A percentile compares a stretch with the other conserved stretches of the same genome.
These are phyloP conservation scores for Pinctada fucata DNA, from an alignment of 2,888 invertebrate genomes.

Conservation along the genomic window DNA sequence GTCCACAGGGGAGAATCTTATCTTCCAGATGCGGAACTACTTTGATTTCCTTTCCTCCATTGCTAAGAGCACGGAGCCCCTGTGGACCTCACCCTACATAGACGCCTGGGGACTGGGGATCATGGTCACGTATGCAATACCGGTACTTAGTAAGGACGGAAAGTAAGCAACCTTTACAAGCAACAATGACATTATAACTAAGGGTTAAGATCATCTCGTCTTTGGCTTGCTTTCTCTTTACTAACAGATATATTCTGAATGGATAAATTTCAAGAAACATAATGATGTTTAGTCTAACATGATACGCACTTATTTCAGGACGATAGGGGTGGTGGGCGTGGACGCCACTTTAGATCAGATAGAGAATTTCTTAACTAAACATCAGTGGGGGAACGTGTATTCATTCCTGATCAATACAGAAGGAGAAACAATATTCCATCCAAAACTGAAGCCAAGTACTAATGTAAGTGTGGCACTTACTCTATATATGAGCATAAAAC, in stretches of 20 bases:
- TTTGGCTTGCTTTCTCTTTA: too few species aligned
- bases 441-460: slow-evolving; percentile 76
- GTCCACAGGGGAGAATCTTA: slow-evolving; percentile 75
- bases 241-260: too few species aligned
- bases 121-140: slow-evolving; percentile 77
- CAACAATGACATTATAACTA: too few species aligned
- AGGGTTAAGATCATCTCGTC: too few species aligned
- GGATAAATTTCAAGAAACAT: too few species aligned
- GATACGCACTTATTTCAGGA: slow-evolving; percentile 52
- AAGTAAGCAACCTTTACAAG: slow-evolving; percentile 58
- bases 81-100: slow-evolving; percentile 78
- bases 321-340: slow-evolving; percentile 77
- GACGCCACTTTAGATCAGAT: slow-evolving; percentile 78
- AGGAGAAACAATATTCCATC: slow-evolving; percentile 77
- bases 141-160: slow-evolving; percentile 72
- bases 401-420: slow-evolving; percentile 77
- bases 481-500: too few species aligned
- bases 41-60: slow-evolving; percentile 76
- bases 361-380: slow-evolving; percentile 75
- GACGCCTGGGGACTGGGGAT: slow-evolving; percentile 77
- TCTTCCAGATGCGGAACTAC: slow-evolving; percentile 77
- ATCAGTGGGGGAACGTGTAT: slow-evolving; percentile 77
- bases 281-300: too few species aligned
- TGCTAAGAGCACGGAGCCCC: slow-evolving; percentile 71
- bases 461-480: slow-evolving; percentile 62